Evolutionary conservation across 2,888 invertebrate genomes (phyloP).

Genomic region (Oxytorus armatus): DNA sequence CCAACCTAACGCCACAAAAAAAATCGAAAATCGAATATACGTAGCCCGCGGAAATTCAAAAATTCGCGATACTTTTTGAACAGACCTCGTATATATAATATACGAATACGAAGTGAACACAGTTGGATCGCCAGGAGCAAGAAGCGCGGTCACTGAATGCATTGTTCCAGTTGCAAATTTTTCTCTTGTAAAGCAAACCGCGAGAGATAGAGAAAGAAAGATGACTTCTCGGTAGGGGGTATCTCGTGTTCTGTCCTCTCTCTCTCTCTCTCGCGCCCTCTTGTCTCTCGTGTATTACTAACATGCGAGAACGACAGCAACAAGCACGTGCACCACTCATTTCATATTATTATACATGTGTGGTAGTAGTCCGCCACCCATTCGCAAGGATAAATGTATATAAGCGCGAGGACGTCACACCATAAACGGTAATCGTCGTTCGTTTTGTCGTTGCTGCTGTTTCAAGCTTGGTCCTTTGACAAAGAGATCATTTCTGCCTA

Average conservation of each 20-base stretch:
- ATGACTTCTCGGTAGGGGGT: conserved; percentile 76
- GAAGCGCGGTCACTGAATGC: conserved; percentile 69
- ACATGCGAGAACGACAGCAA: conserved; percentile 61
- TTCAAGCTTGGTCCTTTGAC: conserved; percentile 34
- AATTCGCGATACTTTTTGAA: too few relatives aligned
- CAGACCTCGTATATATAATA: conserved; percentile 37
- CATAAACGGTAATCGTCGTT: conserved; percentile 64
- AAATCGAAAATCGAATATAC: too few relatives aligned
- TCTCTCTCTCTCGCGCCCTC: conserved; percentile 48
- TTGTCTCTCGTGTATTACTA: conserved; percentile 63
- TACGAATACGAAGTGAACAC: conserved; percentile 40
- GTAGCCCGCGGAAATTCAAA: too few relatives aligned
- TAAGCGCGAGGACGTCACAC: conserved; percentile 51
- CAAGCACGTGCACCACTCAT: conserved; percentile 57
- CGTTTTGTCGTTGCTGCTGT: conserved; percentile 44
- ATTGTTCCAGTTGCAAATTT: conserved; percentile 83
- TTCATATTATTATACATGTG: conserved; percentile 36
- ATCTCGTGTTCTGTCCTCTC: conserved; percentile 67
- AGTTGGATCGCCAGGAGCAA: conserved; percentile 52
- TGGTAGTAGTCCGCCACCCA: conserved; percentile 36
- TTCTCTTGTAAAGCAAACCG: conserved; percentile 78
- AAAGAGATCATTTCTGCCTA: conserved; percentile 52
- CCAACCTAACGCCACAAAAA: too few relatives aligned
- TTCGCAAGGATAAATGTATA: conserved; percentile 50
- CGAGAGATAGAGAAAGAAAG: conserved; percentile 33